A percentile compares a stretch with the other conserved stretches of the same genome.
phyloP scores from a whole-genome alignment of 2,888 invertebrate genomes.

The Mesoligia furuncula region DNA sequence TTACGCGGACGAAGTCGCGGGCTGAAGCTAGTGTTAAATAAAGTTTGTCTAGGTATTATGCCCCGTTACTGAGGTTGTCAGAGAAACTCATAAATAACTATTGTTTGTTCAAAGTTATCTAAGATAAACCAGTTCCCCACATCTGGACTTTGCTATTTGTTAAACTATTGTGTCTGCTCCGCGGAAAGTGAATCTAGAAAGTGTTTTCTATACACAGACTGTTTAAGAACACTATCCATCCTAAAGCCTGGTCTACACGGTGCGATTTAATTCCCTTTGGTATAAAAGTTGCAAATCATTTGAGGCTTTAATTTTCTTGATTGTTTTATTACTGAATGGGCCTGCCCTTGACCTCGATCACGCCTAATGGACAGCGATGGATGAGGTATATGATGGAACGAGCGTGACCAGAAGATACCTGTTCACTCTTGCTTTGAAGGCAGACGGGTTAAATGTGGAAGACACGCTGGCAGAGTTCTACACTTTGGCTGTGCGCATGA shows the following conservation, averaged over 20 bases:
- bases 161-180: too few relatives aligned
- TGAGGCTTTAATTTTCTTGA: too few relatives aligned
- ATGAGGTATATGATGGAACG: not conserved
- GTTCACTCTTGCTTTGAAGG: not conserved
- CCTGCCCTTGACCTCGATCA: not conserved
- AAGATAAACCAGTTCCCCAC: too few relatives aligned
- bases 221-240: too few relatives aligned
- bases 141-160: too few relatives aligned
- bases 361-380: too few relatives aligned
- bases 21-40: not conserved
- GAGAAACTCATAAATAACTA: not conserved
- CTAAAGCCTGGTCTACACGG: too few relatives aligned
- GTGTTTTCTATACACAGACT: too few relatives aligned
- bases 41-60: not conserved
- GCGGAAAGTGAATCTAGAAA: too few relatives aligned
- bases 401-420: not conserved
- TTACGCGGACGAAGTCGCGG: too few relatives aligned
- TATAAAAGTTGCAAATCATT: too few relatives aligned
- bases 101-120: not conserved
- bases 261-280: too few relatives aligned
- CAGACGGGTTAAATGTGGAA: not conserved
- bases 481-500: not conserved
- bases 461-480: not conserved
- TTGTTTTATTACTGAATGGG: not conserved
- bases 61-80: not conserved